These are phyloP conservation scores for Ctenosaura bakeri DNA, from an alignment of 2,797 vertebrate genomes.

Conservation along the genomic window DNA sequence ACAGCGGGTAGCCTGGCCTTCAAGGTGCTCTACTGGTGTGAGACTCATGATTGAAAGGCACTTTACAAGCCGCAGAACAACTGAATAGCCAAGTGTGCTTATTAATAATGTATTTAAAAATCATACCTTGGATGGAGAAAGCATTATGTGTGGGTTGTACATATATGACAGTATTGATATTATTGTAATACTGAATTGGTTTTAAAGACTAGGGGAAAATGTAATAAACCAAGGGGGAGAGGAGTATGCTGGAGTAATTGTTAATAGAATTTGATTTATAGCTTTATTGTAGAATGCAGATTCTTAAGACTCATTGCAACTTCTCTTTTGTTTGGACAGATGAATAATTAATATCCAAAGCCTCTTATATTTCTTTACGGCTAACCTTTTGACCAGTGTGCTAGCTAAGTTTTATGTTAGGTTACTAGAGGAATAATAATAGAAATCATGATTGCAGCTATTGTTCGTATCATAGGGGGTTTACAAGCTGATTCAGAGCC, in stretches of 20 bases:
- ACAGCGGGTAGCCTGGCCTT: constrained; percentile 20
- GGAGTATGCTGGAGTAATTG: constrained; percentile 30
- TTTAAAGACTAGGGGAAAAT: constrained; percentile 29
- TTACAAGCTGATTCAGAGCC: neutral
- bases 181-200: constrained; percentile 44
- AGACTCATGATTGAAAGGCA: constrained; percentile 53
- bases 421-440: constrained; percentile 54
- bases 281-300: constrained; percentile 17
- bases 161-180: constrained; percentile 3
- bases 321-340: constrained; percentile 52
- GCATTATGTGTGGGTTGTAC: constrained; percentile 17
- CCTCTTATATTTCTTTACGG: constrained; percentile 49
- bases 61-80: constrained; percentile 55
- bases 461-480: constrained; percentile 39
- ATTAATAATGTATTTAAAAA: constrained; percentile 65
- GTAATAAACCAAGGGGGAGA: constrained; percentile 25
- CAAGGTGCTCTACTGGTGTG: neutral
- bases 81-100: constrained; percentile 32
- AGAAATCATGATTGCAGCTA: constrained; percentile 36
- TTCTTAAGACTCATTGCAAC: constrained; percentile 53
- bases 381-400: constrained; percentile 60
- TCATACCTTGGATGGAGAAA: constrained; percentile 16
- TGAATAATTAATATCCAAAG: constrained; percentile 63
- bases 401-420: constrained; percentile 57
- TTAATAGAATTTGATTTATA: constrained; percentile 48